phyloP scores from a whole-genome alignment of 2,113 vertebrate species.

The Scytalopus superciliaris region DNA sequence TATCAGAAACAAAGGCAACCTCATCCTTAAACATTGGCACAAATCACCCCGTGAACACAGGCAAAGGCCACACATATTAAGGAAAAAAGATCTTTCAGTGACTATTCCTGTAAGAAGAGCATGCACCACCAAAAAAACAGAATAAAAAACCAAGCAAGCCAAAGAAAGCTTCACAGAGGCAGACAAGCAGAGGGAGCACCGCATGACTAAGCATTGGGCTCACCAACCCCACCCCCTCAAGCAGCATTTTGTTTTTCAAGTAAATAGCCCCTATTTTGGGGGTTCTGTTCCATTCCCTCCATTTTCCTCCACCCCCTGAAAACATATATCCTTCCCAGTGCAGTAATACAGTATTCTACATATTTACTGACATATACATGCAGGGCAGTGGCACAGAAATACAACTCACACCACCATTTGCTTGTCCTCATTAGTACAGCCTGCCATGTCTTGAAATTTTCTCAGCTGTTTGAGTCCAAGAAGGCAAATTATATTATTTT shows the following conservation, averaged over 20 bases:
- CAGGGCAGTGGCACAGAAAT: neutral
- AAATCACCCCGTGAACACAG: neutral
- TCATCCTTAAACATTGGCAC: neutral
- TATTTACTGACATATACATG: neutral
- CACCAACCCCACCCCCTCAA: neutral
- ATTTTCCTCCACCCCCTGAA: too few species aligned
- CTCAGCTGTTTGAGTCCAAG: neutral
- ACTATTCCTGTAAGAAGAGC: neutral
- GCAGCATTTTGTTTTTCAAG: neutral
- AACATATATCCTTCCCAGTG: neutral
- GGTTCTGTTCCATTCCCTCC: neutral
- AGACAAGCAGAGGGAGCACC: neutral
- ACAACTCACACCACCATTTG: neutral
- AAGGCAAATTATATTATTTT: neutral
- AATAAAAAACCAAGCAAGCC: neutral
- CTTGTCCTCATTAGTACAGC: neutral
- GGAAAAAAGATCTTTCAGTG: neutral
- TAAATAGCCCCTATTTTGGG: neutral
- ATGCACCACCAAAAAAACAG: neutral
- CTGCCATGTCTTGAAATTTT: neutral
- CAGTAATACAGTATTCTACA: neutral
- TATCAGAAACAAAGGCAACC: neutral
- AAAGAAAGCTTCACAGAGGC: neutral
- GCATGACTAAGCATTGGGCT: constrained; percentile 35
- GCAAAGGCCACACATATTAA: neutral